Percentiles rank a stretch among this genome's conserved stretches.
phyloP scores from a whole-genome alignment of 2,888 invertebrate genomes.

The Iselma pallidipennis region DNA sequence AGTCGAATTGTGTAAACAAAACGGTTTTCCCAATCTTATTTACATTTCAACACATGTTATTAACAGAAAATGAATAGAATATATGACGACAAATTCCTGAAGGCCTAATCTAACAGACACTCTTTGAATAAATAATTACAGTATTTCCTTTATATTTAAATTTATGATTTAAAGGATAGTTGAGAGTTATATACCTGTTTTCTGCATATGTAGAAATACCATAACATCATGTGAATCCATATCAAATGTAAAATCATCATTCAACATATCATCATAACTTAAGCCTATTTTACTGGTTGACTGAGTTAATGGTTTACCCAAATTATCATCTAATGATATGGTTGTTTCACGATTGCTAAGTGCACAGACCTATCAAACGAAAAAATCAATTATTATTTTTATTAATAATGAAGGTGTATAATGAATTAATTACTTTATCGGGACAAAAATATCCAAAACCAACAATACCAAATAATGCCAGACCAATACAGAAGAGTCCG shows the following conservation, averaged over 20 bases:
- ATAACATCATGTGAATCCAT: slow-evolving; percentile 95
- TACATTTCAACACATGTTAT: neutral
- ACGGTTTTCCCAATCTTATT: neutral
- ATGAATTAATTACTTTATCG: slow-evolving; percentile 68
- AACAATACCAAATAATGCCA: slow-evolving; percentile 84
- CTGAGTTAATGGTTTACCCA: slow-evolving; percentile 51
- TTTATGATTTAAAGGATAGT: too few relatives aligned
- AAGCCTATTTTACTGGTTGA: slow-evolving; percentile 66
- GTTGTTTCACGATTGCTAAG: slow-evolving; percentile 64
- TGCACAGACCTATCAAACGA: slow-evolving; percentile 67
- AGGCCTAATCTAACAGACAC: too few relatives aligned
- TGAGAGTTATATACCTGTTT: slow-evolving; percentile 69
- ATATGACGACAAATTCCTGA: neutral
- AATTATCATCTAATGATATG: slow-evolving; percentile 55
- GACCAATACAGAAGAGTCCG: slow-evolving; percentile 78
- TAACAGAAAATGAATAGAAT: neutral
- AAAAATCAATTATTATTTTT: slow-evolving; percentile 3
- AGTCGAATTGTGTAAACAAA: neutral
- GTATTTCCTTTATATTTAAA: neutral
- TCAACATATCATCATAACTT: slow-evolving; percentile 84
- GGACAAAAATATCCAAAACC: slow-evolving; percentile 90
- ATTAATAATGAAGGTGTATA: neutral
- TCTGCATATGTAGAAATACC: slow-evolving; percentile 98
- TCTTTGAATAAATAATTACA: too few relatives aligned
- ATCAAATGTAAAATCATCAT: slow-evolving; percentile 86